Percentiles rank a stretch among this genome's conserved stretches.
These are phyloP conservation scores for Montipora foliosa DNA, from an alignment of 64 coral and sea anemone genomes.

Conservation along the genomic window DNA sequence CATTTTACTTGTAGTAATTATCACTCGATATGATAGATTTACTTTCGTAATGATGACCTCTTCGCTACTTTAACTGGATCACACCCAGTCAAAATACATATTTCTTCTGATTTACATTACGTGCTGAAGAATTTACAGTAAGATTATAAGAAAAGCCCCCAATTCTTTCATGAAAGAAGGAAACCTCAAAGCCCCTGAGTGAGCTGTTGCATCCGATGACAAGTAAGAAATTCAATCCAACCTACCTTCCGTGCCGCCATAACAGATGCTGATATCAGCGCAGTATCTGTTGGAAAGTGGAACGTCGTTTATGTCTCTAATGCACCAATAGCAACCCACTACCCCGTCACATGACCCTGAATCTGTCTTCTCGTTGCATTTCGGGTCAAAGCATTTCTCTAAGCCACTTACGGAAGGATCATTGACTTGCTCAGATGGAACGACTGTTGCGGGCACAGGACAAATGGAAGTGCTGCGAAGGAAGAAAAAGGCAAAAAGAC, in stretches of 20 bases:
- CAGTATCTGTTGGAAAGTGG: slow-evolving; percentile 8
- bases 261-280: neutral
- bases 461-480: neutral
- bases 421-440: neutral
- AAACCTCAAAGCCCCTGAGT: too few species aligned
- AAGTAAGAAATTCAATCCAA: too few species aligned
- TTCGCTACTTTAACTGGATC: too few species aligned
- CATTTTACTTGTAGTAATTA: too few species aligned
- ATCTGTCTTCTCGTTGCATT: neutral
- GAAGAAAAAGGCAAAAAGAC: neutral
- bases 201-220: too few species aligned
- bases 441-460: neutral
- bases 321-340: slow-evolving; percentile 30
- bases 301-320: neutral
- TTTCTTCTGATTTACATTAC: too few species aligned
- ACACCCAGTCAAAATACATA: too few species aligned
- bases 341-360: slow-evolving; percentile 29
- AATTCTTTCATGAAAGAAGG: too few species aligned
- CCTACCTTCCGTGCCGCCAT: neutral
- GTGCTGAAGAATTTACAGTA: too few species aligned
- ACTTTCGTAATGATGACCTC: too few species aligned
- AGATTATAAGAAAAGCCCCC: too few species aligned
- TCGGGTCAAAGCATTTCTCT: slow-evolving; percentile 16
- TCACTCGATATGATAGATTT: too few species aligned
- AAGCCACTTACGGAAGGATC: neutral